A percentile compares a stretch with the other conserved stretches of the same genome.
phyloP scores from a whole-genome alignment of 1,140 invertebrate genomes.

The Pseudomyrmex dendroicus region DNA sequence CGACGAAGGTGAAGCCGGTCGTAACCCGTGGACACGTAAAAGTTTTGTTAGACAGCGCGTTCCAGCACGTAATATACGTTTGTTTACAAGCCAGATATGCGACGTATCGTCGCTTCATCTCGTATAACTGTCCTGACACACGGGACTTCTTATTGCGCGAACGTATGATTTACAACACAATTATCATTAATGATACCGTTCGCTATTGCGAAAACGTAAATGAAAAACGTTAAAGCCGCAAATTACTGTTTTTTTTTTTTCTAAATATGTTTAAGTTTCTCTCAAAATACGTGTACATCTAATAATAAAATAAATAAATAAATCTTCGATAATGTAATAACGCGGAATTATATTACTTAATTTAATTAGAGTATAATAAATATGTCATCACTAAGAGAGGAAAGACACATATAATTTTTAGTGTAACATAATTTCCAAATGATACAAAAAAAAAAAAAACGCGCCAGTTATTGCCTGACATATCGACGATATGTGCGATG shows the following conservation, averaged over 20 bases:
- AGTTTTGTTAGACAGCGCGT: conserved; percentile 50
- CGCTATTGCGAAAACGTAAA: conserved; percentile 6
- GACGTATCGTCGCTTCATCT: conserved; percentile 37
- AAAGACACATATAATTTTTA: neutral
- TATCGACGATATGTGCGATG: neutral
- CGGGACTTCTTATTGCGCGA: conserved; percentile 5
- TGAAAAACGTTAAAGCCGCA: neutral
- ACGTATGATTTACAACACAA: conserved; percentile 43
- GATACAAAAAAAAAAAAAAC: neutral
- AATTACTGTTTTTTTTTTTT: conserved; percentile 8
- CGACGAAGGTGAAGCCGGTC: conserved; percentile 60
- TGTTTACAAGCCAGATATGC: conserved; percentile 50
- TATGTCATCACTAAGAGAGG: no score
- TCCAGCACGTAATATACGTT: conserved; percentile 46
- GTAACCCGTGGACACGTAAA: conserved; percentile 64
- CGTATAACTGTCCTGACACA: conserved; percentile 41
- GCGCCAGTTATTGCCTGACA: neutral
- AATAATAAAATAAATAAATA: no score
- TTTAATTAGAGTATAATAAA: no score
- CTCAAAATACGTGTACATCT: no score
- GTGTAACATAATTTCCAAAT: neutral
- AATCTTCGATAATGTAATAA: no score
- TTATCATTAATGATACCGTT: conserved; percentile 51
- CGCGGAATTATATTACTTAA: no score
- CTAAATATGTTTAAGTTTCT: no score